phyloP scores from a whole-genome alignment of 2,888 invertebrate species.

The Disparrhopalites patrizii region DNA sequence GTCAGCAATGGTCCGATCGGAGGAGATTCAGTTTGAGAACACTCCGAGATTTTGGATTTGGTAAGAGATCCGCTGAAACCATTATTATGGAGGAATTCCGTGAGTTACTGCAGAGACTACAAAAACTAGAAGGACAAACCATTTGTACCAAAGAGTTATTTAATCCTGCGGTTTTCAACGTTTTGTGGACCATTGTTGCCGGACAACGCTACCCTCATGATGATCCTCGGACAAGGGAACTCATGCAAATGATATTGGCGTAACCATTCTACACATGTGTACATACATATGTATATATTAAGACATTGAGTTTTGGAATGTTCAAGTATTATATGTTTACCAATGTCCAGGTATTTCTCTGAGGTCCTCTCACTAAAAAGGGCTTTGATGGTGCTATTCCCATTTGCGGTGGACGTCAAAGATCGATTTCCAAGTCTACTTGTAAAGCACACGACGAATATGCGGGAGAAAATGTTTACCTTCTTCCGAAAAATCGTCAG shows the following conservation, averaged over 20 bases:
- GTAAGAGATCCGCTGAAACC: background rate
- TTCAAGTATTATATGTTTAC: background rate
- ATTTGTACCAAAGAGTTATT: background rate
- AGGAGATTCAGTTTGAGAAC: no score
- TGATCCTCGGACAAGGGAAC: background rate
- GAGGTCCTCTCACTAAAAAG: no score
- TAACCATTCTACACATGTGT: background rate
- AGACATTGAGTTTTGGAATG: background rate
- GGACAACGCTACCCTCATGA: background rate
- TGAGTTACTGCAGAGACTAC: background rate
- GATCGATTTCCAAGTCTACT: background rate
- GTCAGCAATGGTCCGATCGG: no score
- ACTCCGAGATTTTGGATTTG: slow-evolving; percentile 12
- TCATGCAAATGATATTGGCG: background rate
- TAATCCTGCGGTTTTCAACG: background rate
- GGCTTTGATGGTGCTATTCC: background rate
- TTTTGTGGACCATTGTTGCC: slow-evolving; percentile 2
- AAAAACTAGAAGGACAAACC: background rate
- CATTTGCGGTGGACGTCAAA: background rate
- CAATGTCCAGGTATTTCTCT: no score
- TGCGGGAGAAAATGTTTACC: slow-evolving; percentile 7
- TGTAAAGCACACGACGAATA: background rate
- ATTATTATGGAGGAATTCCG: slow-evolving; percentile 5
- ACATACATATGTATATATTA: background rate
- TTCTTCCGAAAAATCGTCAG: slow-evolving; percentile 1